Conservation (phyloP, 64 coral and sea anemone species). For the Orbicella faveolata region DNA sequence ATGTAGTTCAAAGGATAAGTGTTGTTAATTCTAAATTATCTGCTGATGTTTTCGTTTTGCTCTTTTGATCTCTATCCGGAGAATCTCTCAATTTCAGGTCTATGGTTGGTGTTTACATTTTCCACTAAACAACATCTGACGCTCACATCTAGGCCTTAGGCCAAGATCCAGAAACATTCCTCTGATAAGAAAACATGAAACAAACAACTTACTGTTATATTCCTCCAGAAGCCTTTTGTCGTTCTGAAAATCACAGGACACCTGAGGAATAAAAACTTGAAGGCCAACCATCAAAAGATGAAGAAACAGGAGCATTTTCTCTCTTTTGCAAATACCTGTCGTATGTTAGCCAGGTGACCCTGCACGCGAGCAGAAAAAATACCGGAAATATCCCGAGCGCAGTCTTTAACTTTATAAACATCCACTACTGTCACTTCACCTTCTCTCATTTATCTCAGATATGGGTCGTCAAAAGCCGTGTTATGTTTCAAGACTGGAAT, state of each 20-base stretch:
- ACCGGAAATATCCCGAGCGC: background rate
- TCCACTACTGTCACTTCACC: background rate
- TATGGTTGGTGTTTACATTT: background rate
- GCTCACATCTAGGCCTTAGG: background rate
- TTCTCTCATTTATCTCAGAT: background rate
- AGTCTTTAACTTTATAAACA: background rate
- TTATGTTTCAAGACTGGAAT: slow-evolving; percentile 3
- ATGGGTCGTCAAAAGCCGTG: background rate
- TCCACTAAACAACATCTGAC: background rate
- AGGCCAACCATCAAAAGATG: background rate
- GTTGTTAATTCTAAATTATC: too few species aligned
- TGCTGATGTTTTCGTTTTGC: too few species aligned
- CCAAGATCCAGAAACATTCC: background rate
- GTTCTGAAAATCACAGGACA: background rate
- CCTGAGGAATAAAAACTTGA: background rate
- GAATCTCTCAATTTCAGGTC: background rate
- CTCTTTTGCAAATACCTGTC: background rate
- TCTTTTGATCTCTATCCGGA: background rate
- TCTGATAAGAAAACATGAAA: background rate
- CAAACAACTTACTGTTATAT: slow-evolving; percentile 3
- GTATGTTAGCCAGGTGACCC: background rate
- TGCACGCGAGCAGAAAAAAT: background rate
- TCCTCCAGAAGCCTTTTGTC: slow-evolving; percentile 10
- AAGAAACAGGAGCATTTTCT: background rate
- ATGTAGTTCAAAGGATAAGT: too few species aligned